Conservation (phyloP, 2,113 vertebrate genomes). For the Takifugu flavidus region DNA sequence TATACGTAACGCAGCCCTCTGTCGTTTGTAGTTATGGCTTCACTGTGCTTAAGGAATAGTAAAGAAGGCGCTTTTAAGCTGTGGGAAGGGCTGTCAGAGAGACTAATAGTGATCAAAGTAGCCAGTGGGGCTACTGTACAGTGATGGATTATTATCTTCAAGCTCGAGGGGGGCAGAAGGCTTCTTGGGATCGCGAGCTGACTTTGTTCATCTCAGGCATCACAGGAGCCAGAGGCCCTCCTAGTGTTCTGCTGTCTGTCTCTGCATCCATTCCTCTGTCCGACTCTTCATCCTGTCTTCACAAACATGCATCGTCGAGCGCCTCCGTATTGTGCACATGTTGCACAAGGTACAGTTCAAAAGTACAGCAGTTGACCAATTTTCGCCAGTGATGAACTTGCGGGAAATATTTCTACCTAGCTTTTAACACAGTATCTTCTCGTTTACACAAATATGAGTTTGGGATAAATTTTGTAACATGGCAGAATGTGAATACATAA, state of each 20-base stretch:
- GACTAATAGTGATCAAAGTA: slow-evolving; percentile 54
- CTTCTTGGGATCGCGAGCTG: slow-evolving; percentile 17
- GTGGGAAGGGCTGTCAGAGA: slow-evolving; percentile 36
- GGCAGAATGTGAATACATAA: slow-evolving; percentile 28
- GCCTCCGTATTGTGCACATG: slow-evolving; percentile 17
- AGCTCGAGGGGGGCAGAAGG: slow-evolving; percentile 23
- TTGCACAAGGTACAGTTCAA: too few relatives aligned
- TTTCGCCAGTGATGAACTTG: too few relatives aligned
- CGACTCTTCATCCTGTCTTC: slow-evolving; percentile 11
- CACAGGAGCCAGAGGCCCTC: slow-evolving; percentile 28
- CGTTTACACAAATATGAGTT: too few relatives aligned
- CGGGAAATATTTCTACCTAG: too few relatives aligned
- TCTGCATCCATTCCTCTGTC: slow-evolving; percentile 14
- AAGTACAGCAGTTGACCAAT: too few relatives aligned
- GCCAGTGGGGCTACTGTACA: slow-evolving; percentile 45
- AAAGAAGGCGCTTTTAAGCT: slow-evolving; percentile 45
- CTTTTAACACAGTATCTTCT: too few relatives aligned
- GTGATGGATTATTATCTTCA: slow-evolving; percentile 63
- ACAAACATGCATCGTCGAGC: slow-evolving; percentile 9
- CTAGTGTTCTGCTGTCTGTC: slow-evolving; percentile 20
- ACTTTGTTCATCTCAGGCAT: slow-evolving; percentile 50
- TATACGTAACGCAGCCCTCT: slow-evolving; percentile 28
- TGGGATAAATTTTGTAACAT: too few relatives aligned
- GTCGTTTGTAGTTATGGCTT: slow-evolving; percentile 32
- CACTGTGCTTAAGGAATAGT: slow-evolving; percentile 27